Evolutionary conservation across 2,888 invertebrate genomes (phyloP).

Genomic region (Metopia argyrocephala): DNA sequence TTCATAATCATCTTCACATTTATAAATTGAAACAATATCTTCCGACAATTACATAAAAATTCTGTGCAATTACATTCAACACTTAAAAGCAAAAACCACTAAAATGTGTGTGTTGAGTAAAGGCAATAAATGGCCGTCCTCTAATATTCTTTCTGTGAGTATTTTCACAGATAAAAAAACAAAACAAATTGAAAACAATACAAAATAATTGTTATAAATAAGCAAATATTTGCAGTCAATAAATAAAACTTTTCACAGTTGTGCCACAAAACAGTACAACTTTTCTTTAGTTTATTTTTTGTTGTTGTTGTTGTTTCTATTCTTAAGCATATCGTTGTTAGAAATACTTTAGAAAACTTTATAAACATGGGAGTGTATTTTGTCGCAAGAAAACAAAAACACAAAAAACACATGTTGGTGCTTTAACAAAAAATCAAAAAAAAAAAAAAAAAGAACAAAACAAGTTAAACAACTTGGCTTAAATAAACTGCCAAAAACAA

Average conservation of each 20-base stretch:
- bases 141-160: not conserved
- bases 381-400: too few relatives aligned
- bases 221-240: not conserved
- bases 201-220: not conserved
- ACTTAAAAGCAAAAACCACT: too few relatives aligned
- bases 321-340: not conserved
- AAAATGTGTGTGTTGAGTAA: too few relatives aligned
- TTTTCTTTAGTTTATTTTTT: not conserved
- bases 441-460: not conserved
- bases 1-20: too few relatives aligned
- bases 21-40: too few relatives aligned
- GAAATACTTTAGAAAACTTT: not conserved
- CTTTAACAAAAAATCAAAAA: not conserved
- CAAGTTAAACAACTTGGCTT: not conserved
- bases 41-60: too few relatives aligned
- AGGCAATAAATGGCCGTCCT: not conserved
- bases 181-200: not conserved
- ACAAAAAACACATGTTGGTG: not conserved
- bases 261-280: not conserved
- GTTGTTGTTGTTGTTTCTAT: not conserved
- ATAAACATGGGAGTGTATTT: not conserved
- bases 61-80: too few relatives aligned
- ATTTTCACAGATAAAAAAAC: not conserved
- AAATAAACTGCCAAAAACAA: not conserved
- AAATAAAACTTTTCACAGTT: slow-evolving; percentile 25